Evolutionary conservation across 2,888 invertebrate genomes (phyloP), one percentile per base, ranked within the genome.

Genomic region (Augiades crinisus): DNA sequence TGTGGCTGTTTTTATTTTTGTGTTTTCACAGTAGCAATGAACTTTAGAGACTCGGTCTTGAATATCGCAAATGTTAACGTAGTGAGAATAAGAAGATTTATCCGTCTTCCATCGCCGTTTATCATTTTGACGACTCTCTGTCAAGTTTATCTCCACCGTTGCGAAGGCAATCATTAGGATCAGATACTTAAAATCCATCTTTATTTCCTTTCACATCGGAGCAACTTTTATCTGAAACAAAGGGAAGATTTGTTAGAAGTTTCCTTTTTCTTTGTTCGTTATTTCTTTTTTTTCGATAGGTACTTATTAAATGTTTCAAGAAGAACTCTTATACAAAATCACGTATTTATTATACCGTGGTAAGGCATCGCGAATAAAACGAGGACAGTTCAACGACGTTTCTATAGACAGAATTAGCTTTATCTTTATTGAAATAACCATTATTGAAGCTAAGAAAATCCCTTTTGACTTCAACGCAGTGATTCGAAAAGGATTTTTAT

Each of bases 11-110:
- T 88, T 82, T 38, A 88, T 78, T 63, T 90, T 90, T 41, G 86
- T 86, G 37, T 84, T 91, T 64, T 92, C 91, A 70, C 95, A 95
- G 65, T 92, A 92, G 70, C 95, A 95, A 67, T 91, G 93, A 49
- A 94, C 88, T 63, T 92, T 92, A 0, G 91, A 85, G 3, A 86
- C 85, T 55, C 85, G 77, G 54, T 83, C 89, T 62, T 91, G 87
- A 59, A 92, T 90, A 64, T 91, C 91, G 65, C 92, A 92, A 53
- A 92, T 86, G 70, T 92, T 92, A 34, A 84, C 81, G 63, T 85
- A 84, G 59, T 81, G 84, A 2, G 88, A 86, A 57, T 84, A 82
- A 45, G 68, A 58, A 40, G 76, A 72, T 64, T 83, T 88, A 55
- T 88, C 88, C 40, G 74, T 83, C 61, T 88, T 89, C 82, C 85